Base-by-base conservation (phyloP, 35 echinoderm and acorn worm species). In the Lytechinus pictus region DNA sequence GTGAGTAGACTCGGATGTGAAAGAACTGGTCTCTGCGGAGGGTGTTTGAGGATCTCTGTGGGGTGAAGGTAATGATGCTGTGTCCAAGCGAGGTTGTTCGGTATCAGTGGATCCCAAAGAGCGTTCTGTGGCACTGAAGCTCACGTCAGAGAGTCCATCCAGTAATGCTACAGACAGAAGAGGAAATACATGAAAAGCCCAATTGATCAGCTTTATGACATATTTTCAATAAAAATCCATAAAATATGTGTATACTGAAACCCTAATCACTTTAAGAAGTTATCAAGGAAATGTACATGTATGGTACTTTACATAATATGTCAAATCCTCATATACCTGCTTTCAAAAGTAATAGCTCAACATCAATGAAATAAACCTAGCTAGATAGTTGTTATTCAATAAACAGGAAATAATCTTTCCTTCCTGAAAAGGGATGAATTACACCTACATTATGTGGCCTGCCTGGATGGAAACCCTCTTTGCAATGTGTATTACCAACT, bases 121-220 rank as follows among this genome's bases (percentile, higher is more conserved):
- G 52, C 96, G 97, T 9, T 98, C 97, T 1, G 97, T 95, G 13
- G 96, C 91, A 94, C 96, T 97, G 54, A 99, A 97, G 87, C 98
- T 99, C 96, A 99, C 87, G 92, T 99, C 98, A 54, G 98, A 99
- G 14, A 99, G 91, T 27, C 97, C 97, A 96, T 99, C 98, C n/a
- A 87, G 97, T 21, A 99, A 87, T 87, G 97, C 98, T 99, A 54
- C 29, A 93, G 94, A 55, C 8, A 79, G 19, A 79, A 79, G 21
- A 24, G 0, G 66, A 79, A 79, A 24, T 0, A 24, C 4, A 79
- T 24, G 19, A 79, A 24, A 24, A 79, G 19, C 19, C 16, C 8
- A 79, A 24, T 44, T 44, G 21, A 16, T 79, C 66, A 19, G 21
- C 66, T 79, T 7, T 44, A 44, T 44, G 33, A 44, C 4, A 79